A percentile compares a stretch with the other conserved stretches of the same genome.
phyloP scores from a whole-genome alignment of 2,797 vertebrate genomes.

The Rousettus madagascariensis region DNA sequence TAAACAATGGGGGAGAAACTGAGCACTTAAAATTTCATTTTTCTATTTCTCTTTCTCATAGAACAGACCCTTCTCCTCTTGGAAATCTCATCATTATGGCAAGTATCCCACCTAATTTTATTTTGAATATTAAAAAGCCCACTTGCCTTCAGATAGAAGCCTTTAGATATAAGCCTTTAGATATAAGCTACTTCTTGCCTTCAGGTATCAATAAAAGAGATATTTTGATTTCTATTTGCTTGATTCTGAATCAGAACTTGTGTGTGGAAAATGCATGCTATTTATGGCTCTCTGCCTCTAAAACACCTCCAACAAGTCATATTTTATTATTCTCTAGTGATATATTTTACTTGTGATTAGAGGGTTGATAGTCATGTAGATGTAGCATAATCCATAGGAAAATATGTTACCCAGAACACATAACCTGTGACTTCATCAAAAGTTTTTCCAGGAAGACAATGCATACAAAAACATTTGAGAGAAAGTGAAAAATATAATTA shows the following conservation, averaged over 20 bases:
- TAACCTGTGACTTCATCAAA: not conserved
- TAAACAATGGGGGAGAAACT: not conserved
- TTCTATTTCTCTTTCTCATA: not conserved
- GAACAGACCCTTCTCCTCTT: not conserved
- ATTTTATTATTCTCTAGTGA: not conserved
- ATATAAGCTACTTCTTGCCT: not conserved
- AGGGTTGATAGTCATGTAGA: not conserved
- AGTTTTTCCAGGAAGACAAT: not conserved
- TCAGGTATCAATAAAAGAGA: not conserved
- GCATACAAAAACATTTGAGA: not conserved
- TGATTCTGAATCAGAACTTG: not conserved
- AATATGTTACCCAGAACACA: not conserved
- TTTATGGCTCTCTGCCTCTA: not conserved
- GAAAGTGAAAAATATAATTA: not conserved
- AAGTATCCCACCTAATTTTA: not conserved
- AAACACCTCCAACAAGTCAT: not conserved
- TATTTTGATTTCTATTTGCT: not conserved
- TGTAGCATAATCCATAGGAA: not conserved
- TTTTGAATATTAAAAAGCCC: not conserved
- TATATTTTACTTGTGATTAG: not conserved
- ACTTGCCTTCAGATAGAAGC: not conserved
- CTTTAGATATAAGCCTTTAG: not conserved
- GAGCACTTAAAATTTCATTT: not conserved
- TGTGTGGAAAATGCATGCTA: not conserved
- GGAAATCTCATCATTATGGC: not conserved